phyloP scores from a whole-genome alignment of 2,113 vertebrate genomes.

The Chaenogobius annularis region DNA sequence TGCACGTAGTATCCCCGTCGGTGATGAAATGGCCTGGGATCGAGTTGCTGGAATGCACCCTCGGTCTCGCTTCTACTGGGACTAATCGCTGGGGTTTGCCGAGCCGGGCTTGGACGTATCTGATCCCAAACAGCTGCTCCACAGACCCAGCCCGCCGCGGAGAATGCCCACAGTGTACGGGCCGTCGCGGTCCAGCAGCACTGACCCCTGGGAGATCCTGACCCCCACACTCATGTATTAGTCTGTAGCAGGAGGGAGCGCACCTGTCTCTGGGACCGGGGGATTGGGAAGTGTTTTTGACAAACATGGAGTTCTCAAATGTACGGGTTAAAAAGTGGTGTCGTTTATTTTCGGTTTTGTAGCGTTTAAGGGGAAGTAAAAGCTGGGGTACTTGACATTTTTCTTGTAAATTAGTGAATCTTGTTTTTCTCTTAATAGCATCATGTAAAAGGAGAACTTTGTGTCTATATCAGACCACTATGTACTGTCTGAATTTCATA shows the following conservation, averaged over 20 bases:
- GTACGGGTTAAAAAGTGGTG: not conserved
- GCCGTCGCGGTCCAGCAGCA: conserved; percentile 29
- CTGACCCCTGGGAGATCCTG: conserved; percentile 53
- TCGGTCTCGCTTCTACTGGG: conserved; percentile 64
- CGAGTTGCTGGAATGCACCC: conserved; percentile 71
- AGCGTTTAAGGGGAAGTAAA: no score
- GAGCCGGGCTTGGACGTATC: conserved; percentile 61
- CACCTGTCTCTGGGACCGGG: conserved; percentile 53
- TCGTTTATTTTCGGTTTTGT: not conserved
- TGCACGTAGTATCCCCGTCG: conserved; percentile 29
- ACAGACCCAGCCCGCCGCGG: conserved; percentile 53
- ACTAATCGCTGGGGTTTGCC: conserved; percentile 66
- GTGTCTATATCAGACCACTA: no score
- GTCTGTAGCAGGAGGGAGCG: conserved; percentile 29
- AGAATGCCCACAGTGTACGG: conserved; percentile 35
- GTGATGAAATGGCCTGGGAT: conserved; percentile 70
- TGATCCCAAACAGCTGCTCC: conserved; percentile 71
- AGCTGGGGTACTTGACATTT: no score
- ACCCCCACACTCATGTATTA: conserved; percentile 54
- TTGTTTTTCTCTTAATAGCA: no score
- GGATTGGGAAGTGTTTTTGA: conserved; percentile 49
- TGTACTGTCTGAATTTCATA: no score
- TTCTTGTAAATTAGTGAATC: no score
- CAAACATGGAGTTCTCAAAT: conserved; percentile 5
- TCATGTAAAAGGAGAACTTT: no score